Percentiles rank a stretch among this genome's conserved stretches.
phyloP scores from a whole-genome alignment of 2,113 vertebrate genomes.

The Siniperca chuatsi region DNA sequence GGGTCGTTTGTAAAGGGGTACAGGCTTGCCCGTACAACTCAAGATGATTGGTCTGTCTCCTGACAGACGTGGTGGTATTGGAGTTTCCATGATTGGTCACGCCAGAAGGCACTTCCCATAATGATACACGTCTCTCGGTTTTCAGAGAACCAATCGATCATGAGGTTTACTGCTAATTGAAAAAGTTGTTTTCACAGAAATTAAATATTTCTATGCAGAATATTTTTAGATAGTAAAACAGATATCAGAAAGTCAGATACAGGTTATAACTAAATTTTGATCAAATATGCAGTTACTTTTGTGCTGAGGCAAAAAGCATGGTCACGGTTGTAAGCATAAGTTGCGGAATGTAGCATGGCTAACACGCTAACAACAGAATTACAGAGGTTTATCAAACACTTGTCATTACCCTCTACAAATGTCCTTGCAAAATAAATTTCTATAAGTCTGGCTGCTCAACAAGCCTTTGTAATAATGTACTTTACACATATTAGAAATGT shows the following conservation, averaged over 20 bases:
- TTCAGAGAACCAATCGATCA: too few species aligned
- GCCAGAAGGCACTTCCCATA: background rate
- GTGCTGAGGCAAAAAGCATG: background rate
- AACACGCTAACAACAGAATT: background rate
- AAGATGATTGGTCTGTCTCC: background rate
- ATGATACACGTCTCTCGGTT: too few species aligned
- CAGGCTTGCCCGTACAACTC: too few species aligned
- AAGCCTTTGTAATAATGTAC: background rate
- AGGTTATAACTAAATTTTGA: too few species aligned
- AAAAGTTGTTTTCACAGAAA: too few species aligned
- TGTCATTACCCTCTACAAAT: background rate
- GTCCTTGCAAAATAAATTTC: background rate
- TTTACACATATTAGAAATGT: conserved; percentile 11
- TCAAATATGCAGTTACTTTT: background rate
- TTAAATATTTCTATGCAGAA: too few species aligned
- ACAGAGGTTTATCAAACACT: background rate
- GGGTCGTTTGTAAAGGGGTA: too few species aligned
- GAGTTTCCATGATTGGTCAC: background rate
- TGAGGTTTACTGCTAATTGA: too few species aligned
- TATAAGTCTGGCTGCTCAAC: background rate
- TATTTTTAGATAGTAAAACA: too few species aligned
- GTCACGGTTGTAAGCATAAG: background rate
- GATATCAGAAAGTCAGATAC: too few species aligned
- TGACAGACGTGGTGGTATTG: background rate
- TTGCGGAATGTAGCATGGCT: background rate